A percentile compares a stretch with the other conserved stretches of the same genome.
Evolutionary conservation across 2,888 invertebrate genomes (phyloP).

Genomic region (Mellilla xanthometata): DNA sequence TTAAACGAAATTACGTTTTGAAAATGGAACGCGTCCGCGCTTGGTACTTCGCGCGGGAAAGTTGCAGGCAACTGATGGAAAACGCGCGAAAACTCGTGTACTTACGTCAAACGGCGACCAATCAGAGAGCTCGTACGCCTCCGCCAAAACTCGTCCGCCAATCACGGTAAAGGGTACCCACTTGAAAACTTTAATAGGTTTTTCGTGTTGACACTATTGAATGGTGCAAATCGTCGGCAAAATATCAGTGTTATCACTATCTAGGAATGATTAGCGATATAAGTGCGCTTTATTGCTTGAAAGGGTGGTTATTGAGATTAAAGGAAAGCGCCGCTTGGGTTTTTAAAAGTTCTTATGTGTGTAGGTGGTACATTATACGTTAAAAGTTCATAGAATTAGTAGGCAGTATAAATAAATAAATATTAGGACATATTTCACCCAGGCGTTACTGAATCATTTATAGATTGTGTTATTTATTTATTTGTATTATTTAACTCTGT

Average conservation of each 20-base stretch:
- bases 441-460: too few species aligned
- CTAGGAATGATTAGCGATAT: slow-evolving; percentile 18
- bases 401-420: too few species aligned
- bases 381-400: too few species aligned
- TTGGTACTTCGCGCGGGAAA: slow-evolving; percentile 56
- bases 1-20: slow-evolving; percentile 36
- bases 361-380: too few species aligned
- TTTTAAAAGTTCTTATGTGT: too few species aligned
- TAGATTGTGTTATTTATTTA: too few species aligned
- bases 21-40: slow-evolving; percentile 27
- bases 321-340: too few species aligned
- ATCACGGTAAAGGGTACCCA: slow-evolving; percentile 61
- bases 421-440: too few species aligned
- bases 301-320: too few species aligned
- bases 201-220: slow-evolving; percentile 64
- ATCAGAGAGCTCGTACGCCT: slow-evolving; percentile 61
- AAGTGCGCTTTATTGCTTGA: too few species aligned
- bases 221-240: slow-evolving; percentile 46
- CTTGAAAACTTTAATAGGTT: slow-evolving; percentile 76
- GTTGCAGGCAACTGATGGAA: slow-evolving; percentile 64
- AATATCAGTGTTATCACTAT: slow-evolving; percentile 39
- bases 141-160: slow-evolving; percentile 52
- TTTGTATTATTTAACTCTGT: too few species aligned
- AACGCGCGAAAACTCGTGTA: slow-evolving; percentile 72
- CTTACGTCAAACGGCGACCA: slow-evolving; percentile 62